Evolutionary conservation across 1,140 invertebrate species (phyloP), one percentile per base, ranked within the genome.

Genomic region (Macrosteles quadrilineatus): DNA sequence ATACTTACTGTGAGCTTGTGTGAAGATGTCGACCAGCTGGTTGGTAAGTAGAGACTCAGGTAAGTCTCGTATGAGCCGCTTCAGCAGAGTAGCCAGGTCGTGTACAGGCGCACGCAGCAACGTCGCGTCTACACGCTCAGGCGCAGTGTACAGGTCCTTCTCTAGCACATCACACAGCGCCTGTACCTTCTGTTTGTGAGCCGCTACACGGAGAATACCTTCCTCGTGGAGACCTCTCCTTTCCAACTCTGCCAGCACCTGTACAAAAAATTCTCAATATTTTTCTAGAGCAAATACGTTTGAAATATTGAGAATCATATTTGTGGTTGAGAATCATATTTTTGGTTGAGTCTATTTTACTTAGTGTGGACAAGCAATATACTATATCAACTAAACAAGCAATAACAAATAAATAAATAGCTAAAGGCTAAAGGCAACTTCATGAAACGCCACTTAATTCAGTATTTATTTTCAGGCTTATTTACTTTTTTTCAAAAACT

Each of bases 1-100:
- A 43, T 31, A 85, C 84, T 84, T 82, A 93, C 91, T 84, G 77
- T 94, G 90, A 72, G 90, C 90, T 81, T 94, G 92, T 84, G 94
- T 93, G 84, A 96, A 97, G 32, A 94, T 88, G 72, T 95, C 88
- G 76, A 96, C 89, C 57, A 95, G 87, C 77, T 96, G 91, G 71
- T 89, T 86, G 1, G 91, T 93, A 43, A 96, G 87, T 55, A 96
- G 84, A 31, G 94, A 92, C 76, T 91, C 87, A 17, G 94, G 94
- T 74, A 94, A 81, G 79, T 92, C 90, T 21, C 92, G 84, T 63
- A 94, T 79, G 75, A 92, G 86, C 70, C 90, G 88, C 80, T 94
- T 94, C 73, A 93, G 84, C 47, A 93, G 82, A 2, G 91, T 89
- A 47, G 90, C 88, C 12, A 94, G 81, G 78, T 94, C 91, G 78